Evolutionary conservation across 1,140 invertebrate genomes (phyloP), one percentile per base, ranked within the genome.

Genomic region (Camponotus floridanus): DNA sequence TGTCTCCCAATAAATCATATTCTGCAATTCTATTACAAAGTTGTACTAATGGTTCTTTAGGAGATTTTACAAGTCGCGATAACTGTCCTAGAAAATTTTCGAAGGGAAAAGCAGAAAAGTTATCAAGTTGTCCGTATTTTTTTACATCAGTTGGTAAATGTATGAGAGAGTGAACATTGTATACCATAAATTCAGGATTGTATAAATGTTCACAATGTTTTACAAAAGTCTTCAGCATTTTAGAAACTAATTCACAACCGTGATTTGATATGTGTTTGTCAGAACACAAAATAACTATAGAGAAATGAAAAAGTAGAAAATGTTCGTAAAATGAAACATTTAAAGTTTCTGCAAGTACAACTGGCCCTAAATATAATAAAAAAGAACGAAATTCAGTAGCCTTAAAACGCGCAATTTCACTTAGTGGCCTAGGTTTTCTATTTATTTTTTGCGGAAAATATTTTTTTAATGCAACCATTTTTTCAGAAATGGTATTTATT

Each of bases 371-470:
- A 21, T 67, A 67, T 67, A 67, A 21, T 8, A 67, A 13, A 5
- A 67, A 67, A 33, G 62, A 39, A 39, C 36, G 36, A 2, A 36
- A 42, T 21, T 67, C 64, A 42, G 64, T 67, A 2, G 36, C 64
- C 9, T 67, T 67, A 39, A 39, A 39, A 39, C 39, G 39, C 39
- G 39, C 36, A 15, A 67, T 42, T 33, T 67, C 9, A 42, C 18
- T 67, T 33, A 67, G 64, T 67, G 64, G n/a, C n/a, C 64, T 67
- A 67, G 36, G 64, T 21, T 67, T 67, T 67, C 36, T 67, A 8
- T 67, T 67, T 13, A 67, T 67, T 67, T 67, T 36, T 67, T 39
- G 7, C 3, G 39, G 64, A 18, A 67, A 67, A 67, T 67, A 33
- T 1, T 67, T 65, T 11, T 39, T 39, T 3, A 39, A 39, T 39